Evolutionary conservation across 1,140 invertebrate species (phyloP).

Genomic region (Bombus pyrosoma): DNA sequence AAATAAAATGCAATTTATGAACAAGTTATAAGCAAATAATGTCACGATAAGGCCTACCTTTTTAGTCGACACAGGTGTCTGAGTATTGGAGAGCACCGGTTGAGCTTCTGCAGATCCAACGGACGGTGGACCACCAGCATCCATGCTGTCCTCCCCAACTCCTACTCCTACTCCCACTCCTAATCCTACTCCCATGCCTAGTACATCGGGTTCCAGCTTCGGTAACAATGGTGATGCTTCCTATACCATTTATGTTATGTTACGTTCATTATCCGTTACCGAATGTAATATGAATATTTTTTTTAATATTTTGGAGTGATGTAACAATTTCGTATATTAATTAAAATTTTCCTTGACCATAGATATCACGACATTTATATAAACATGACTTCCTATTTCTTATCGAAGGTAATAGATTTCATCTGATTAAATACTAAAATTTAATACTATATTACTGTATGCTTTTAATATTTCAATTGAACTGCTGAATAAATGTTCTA

Average conservation of each 20-base stretch:
- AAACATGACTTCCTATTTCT: not conserved
- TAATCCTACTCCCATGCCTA: constrained; percentile 80
- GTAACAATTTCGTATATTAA: constrained; percentile 23
- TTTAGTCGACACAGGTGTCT: constrained; percentile 84
- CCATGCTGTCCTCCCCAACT: constrained; percentile 82
- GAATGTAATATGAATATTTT: constrained; percentile 48
- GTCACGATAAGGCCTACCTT: constrained; percentile 78
- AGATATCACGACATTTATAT: not conserved
- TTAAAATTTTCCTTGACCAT: not conserved
- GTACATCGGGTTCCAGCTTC: constrained; percentile 84
- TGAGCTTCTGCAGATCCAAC: constrained; percentile 87
- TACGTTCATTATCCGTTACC: constrained; percentile 68
- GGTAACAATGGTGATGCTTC: constrained; percentile 83
- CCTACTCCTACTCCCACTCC: constrained; percentile 84
- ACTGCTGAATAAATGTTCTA: not conserved
- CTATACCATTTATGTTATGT: constrained; percentile 80
- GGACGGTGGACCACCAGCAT: constrained; percentile 87
- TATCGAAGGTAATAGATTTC: constrained; percentile 7
- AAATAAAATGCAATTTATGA: constrained; percentile 65
- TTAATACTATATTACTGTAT: not conserved
- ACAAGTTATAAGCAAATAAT: constrained; percentile 67
- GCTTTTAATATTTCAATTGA: not conserved
- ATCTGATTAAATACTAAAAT: not conserved
- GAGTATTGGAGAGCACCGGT: constrained; percentile 81
- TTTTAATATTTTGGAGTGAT: constrained; percentile 28